Base-by-base conservation (phyloP, 2,113 vertebrate genomes). In the Crocuta crocuta region DNA sequence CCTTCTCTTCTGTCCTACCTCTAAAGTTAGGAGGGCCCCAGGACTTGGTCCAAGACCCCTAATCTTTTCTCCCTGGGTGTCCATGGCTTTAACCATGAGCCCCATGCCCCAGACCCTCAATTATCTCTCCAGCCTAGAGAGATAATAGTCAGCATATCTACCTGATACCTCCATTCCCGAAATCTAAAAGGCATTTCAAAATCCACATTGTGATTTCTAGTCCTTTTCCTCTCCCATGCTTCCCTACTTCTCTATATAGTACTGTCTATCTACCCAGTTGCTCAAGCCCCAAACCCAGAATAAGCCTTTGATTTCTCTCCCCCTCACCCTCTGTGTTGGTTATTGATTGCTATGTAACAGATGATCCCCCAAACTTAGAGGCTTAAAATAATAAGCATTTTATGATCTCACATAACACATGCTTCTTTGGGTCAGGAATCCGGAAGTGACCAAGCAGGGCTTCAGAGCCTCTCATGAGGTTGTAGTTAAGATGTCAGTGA, bases 41-140 rank as follows among this genome's bases (percentile, higher is more conserved):
- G 31, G 66, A 33, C 48, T 76, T 70, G 81, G 50, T 33, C 39
- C 17, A n/a, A 28, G 66, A 35, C 33, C 24, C 39, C 12, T 94
- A 48, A 53, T 39, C 81, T 86, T 92, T 61, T 94, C 61, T 89
- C 50, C 24, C 33, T 43, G n/a, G 10, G 45, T 21, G n/a, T 76
- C 74, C 79, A 4, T 19, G 23, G 16, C 43, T 95, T 91, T 74
- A 71, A 23, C 26, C 24, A 66, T 24, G 35, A 39, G 19, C 48
- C 58, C 13, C 58, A 12, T 1, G 13, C 55, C 50, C 81, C 80
- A 83, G 26, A 50, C 63, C 76, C 85, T 58, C 39, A 66, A 3
- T 94, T 39, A 78, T 88, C 90, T 95, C 63, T 95, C 70, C 23
- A 78, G 61, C 61, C 45, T 43, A 31, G 65, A 97, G 70, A 81